These are phyloP conservation scores for Acropora yongei DNA, from an alignment of 64 coral and sea anemone species.

Conservation along the genomic window DNA sequence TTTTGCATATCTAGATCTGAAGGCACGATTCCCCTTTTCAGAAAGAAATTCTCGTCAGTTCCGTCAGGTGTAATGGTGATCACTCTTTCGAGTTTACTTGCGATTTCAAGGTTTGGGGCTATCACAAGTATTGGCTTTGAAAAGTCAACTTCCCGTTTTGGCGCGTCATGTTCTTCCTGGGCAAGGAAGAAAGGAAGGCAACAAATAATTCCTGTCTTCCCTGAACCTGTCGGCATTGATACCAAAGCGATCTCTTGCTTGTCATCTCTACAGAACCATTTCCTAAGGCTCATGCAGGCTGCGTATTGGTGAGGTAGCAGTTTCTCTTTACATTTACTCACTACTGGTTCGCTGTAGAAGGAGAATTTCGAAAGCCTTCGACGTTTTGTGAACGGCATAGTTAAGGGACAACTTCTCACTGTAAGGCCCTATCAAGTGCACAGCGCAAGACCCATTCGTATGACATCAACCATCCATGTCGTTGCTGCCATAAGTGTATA, in stretches of 20 bases:
- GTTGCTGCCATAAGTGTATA: no score
- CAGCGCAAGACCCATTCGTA: no score
- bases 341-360: background rate
- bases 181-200: conserved; percentile 12
- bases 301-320: background rate
- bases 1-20: background rate
- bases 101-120: background rate
- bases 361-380: background rate
- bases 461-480: no score
- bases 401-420: no score
- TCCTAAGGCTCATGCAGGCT: background rate
- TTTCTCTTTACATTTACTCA: background rate
- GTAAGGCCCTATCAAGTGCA: no score
- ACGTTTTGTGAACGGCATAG: no score
- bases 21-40: background rate
- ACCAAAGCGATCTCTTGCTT: background rate
- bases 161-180: no score
- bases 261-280: background rate
- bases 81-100: background rate
- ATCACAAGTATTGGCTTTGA: conserved; percentile 4
- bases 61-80: background rate
- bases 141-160: background rate
- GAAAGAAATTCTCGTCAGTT: background rate
- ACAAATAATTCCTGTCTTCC: background rate
- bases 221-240: background rate